Base-by-base conservation (phyloP, 2,113 vertebrate genomes). In the Peromyscus leucopus region DNA sequence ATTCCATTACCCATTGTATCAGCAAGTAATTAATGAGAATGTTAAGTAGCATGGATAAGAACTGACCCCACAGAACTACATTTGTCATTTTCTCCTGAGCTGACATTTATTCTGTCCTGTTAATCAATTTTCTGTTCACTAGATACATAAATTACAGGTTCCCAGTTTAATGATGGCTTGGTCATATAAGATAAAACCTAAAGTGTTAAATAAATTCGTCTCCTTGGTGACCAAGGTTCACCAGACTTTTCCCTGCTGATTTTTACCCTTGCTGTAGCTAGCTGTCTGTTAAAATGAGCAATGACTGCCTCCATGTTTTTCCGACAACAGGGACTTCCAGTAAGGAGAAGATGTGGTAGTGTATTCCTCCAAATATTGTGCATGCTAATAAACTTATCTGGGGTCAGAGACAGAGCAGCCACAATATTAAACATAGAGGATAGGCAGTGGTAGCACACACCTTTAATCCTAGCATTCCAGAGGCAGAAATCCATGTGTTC, bases 1-100 rank as follows among this genome's bases (percentile, higher is more conserved):
- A 69, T 95, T 95, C 91, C 83, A 83, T 91, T 69, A 95, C 31
- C 71, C 86, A 69, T 93, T 93, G 76, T 95, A 94, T 95, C 72
- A 94, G 76, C 85, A 86, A 90, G 90, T 96, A 95, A 97, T 97
- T 97, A 98, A 97, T 95, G 78, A 91, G 90, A 96, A 92, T 95
- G 90, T 94, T 97, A 92, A 96, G 74, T 85, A 91, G 88, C 57
- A 42, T 89, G 72, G 76, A 78, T 55, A 92, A 51, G 72, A 93
- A 92, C 59, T 91, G 96, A 97, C 92, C 96, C 92, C n/a, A 57
- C 51, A 42, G 72, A 96, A 59, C 85, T 93, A 55, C 85, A 79
- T 87, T 95, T 97, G 91, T 97, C 79, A 82, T 93, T 86, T 86
- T 93, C 61, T 72, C 71, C 65, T 55, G 65, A 83, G 67, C n/a